Evolutionary conservation across 2,888 invertebrate genomes (phyloP).

Genomic region (Netelia melanura): DNA sequence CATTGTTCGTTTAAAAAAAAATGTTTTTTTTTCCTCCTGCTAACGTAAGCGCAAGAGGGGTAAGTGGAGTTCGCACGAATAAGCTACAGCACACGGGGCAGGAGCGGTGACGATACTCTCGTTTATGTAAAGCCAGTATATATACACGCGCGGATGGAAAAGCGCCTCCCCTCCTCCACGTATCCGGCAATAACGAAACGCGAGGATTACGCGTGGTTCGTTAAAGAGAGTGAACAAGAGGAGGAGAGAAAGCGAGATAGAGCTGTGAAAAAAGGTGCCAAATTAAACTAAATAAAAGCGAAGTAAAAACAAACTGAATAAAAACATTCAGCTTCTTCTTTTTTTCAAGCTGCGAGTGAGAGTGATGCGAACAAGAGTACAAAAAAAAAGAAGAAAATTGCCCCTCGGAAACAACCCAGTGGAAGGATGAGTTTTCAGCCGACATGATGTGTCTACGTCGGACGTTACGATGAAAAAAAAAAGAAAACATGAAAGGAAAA

Average conservation of each 20-base stretch:
- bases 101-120: slow-evolving; percentile 6
- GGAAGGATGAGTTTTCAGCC: neutral
- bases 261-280: neutral
- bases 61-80: slow-evolving; percentile 42
- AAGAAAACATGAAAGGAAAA: neutral
- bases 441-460: neutral
- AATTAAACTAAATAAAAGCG: neutral
- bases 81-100: slow-evolving; percentile 7
- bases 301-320: slow-evolving; percentile 50
- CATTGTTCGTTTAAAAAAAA: neutral
- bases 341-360: slow-evolving; percentile 42
- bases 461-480: slow-evolving; percentile 28
- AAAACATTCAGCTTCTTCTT: slow-evolving; percentile 62
- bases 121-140: slow-evolving; percentile 24
- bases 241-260: neutral
- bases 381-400: slow-evolving; percentile 21
- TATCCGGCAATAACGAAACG: slow-evolving; percentile 59
- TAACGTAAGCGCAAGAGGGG: slow-evolving; percentile 16
- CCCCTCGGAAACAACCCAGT: neutral
- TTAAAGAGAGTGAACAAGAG: slow-evolving; percentile 38
- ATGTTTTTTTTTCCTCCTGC: slow-evolving; percentile 7
- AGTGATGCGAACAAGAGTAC: slow-evolving; percentile 7
- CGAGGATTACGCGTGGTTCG: slow-evolving; percentile 54
- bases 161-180: slow-evolving; percentile 17
- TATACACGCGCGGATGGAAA: neutral